phyloP scores from a whole-genome alignment of 2,888 invertebrate genomes.

The Lycophotia porphyrea region DNA sequence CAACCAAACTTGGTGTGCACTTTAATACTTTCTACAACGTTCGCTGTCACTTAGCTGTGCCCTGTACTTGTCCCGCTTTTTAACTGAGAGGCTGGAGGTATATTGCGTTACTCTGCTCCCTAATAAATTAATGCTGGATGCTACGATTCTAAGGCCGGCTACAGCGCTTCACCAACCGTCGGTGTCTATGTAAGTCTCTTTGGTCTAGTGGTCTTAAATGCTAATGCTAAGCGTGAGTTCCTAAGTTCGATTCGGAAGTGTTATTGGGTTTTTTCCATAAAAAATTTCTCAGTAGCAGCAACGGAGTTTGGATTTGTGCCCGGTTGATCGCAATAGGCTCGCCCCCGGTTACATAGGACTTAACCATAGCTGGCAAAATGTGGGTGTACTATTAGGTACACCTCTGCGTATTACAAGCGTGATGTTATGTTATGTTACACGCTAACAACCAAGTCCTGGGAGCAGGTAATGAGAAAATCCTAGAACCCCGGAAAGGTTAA shows the following conservation, averaged over 20 bases:
- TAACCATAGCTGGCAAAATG: background rate
- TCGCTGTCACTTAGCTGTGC: constrained; percentile 35
- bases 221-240: background rate
- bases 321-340: background rate
- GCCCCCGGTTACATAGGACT: background rate
- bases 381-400: background rate
- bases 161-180: background rate
- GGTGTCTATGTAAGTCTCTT: background rate
- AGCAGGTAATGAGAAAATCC: no score
- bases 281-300: background rate
- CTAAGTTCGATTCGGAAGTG: background rate
- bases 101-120: constrained; percentile 55
- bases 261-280: background rate
- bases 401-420: background rate
- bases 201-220: background rate
- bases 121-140: constrained; percentile 77
- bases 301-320: background rate
- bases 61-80: constrained; percentile 34
- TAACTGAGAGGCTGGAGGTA: constrained; percentile 8
- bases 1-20: constrained; percentile 48
- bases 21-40: constrained; percentile 49
- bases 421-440: background rate
- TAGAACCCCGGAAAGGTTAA: no score
- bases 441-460: no score
- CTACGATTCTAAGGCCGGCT: constrained; percentile 66